Conservation (phyloP, 2,797 vertebrate species). For the Phyllotis vaccarum region DNA sequence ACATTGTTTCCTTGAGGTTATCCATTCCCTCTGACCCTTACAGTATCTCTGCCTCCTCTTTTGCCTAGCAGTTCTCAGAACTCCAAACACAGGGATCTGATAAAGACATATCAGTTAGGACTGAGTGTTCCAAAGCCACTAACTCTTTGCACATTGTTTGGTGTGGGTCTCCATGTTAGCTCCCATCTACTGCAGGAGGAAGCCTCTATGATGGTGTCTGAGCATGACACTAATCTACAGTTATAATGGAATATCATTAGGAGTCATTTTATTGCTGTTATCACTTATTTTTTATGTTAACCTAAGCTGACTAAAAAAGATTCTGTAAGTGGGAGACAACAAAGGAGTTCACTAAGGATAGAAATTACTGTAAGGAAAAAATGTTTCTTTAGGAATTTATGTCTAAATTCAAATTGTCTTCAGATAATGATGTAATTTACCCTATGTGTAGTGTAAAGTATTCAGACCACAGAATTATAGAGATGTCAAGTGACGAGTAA, state of each 20-base stretch:
- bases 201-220: background rate
- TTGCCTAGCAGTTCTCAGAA: background rate
- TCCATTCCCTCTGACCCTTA: background rate
- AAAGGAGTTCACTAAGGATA: background rate
- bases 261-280: background rate
- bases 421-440: conserved; percentile 8
- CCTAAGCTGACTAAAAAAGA: background rate
- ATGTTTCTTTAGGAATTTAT: conserved; percentile 22
- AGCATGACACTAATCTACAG: background rate
- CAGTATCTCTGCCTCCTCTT: background rate
- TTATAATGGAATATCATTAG: no score
- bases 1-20: background rate
- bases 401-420: conserved; percentile 35
- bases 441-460: background rate
- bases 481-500: conserved; percentile 33
- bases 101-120: background rate
- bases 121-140: background rate
- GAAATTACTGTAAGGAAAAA: background rate
- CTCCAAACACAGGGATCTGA: no score
- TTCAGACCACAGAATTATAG: background rate
- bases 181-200: background rate
- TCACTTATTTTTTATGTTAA: background rate
- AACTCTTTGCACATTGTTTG: no score
- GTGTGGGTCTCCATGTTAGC: background rate
- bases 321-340: background rate